These are phyloP conservation scores for Tenthredo mesomela DNA, from an alignment of 2,888 invertebrate genomes.

Conservation along the genomic window DNA sequence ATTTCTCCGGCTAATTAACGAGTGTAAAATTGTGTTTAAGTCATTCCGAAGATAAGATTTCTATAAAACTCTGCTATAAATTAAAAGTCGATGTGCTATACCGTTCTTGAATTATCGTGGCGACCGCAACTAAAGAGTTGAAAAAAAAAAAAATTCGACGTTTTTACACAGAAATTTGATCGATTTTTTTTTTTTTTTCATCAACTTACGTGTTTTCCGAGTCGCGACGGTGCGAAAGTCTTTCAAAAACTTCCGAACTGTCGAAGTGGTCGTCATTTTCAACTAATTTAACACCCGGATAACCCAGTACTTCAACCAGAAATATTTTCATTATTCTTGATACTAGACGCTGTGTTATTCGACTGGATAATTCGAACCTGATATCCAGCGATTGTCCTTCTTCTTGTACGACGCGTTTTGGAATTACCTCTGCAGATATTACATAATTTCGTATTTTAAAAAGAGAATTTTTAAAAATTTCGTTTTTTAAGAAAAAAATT, in stretches of 20 bases:
- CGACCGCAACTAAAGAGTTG: not conserved
- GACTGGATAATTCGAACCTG: slow-evolving; percentile 80
- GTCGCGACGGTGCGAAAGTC: slow-evolving; percentile 69
- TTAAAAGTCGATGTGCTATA: not conserved
- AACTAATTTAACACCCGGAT: slow-evolving; percentile 76
- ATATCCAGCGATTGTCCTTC: slow-evolving; percentile 77
- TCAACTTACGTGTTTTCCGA: slow-evolving; percentile 68
- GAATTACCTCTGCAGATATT: slow-evolving; percentile 77
- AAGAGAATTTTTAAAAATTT: no score
- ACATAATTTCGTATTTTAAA: not conserved
- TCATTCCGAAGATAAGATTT: not conserved
- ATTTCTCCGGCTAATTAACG: not conserved
- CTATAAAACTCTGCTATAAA: not conserved
- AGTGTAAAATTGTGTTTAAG: not conserved
- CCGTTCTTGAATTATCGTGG: not conserved
- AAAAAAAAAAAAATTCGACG: no score
- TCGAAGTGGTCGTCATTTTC: slow-evolving; percentile 78
- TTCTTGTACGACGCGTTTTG: slow-evolving; percentile 77
- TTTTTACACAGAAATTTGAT: not conserved
- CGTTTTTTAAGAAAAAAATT: no score
- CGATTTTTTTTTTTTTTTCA: no score
- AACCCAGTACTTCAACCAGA: slow-evolving; percentile 79
- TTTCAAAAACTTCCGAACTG: slow-evolving; percentile 71
- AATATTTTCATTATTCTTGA: slow-evolving; percentile 82
- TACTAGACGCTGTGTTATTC: slow-evolving; percentile 81